A percentile compares a stretch with the other conserved stretches of the same genome.
Conservation (phyloP, 2,113 vertebrate species). For the Ivindomyrus marchei region DNA sequence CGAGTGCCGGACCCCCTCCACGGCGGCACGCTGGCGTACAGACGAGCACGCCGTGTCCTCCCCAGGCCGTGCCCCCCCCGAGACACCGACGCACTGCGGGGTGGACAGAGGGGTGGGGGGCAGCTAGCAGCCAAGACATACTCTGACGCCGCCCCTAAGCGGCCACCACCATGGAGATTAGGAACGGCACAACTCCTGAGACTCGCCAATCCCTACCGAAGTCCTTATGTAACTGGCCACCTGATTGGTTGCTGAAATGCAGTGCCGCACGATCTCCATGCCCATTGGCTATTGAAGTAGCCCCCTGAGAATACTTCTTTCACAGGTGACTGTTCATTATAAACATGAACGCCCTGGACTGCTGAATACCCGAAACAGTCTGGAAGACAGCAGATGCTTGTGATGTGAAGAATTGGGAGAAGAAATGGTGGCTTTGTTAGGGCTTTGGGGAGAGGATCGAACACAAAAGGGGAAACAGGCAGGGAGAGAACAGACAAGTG, state of each 20-base stretch:
- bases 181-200: neutral
- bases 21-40: conserved; percentile 34
- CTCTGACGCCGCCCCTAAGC: neutral
- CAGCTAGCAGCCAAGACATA: neutral
- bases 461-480: neutral
- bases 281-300: neutral
- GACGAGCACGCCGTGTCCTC: conserved; percentile 37
- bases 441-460: neutral
- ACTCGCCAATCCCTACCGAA: neutral
- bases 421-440: neutral
- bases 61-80: conserved; percentile 32
- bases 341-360: neutral
- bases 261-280: neutral
- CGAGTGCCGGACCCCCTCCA: neutral
- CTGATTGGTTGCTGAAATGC: neutral
- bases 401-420: neutral
- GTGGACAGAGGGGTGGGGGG: neutral
- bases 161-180: neutral
- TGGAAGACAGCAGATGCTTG: neutral
- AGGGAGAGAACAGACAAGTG: neutral
- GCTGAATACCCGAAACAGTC: neutral
- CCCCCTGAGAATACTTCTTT: neutral
- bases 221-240: neutral
- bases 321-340: neutral
- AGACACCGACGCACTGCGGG: conserved; percentile 30